phyloP scores from a whole-genome alignment of 2,888 invertebrate genomes.

The Phortica okadai region DNA sequence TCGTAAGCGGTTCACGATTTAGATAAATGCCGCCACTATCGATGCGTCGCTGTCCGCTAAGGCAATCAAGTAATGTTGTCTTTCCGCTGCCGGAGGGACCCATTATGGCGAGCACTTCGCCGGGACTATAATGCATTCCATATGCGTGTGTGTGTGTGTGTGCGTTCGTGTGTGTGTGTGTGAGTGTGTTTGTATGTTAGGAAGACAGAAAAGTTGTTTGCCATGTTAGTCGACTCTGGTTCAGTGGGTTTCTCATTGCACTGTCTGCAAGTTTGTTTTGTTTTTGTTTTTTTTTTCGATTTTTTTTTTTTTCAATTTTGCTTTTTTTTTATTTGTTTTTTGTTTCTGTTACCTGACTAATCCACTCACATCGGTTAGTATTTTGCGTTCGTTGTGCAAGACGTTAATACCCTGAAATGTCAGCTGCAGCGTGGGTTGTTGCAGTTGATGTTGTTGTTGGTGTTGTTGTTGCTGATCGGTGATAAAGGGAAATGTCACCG shows the following conservation, averaged over 20 bases:
- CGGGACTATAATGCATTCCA: constrained; percentile 78
- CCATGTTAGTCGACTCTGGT: constrained; percentile 49
- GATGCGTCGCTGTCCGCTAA: constrained; percentile 83
- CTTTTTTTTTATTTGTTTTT: constrained; percentile 18
- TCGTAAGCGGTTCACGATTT: constrained; percentile 81
- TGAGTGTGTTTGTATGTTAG: constrained; percentile 1
- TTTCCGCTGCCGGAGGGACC: constrained; percentile 89
- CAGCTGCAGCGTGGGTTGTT: constrained; percentile 81
- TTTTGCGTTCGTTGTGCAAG: constrained; percentile 78
- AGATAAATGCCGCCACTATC: constrained; percentile 82
- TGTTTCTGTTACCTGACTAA: constrained; percentile 78
- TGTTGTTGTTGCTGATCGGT: constrained; percentile 75
- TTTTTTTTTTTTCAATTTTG: constrained; percentile 38
- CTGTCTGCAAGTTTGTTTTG: not conserved
- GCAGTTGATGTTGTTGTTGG: constrained; percentile 79
- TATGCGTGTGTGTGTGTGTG: not conserved
- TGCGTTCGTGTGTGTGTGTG: not conserved
- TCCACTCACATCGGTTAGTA: constrained; percentile 85
- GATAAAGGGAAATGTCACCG: constrained; percentile 80
- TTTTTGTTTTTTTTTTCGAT: constrained; percentile 38
- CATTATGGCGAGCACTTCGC: constrained; percentile 88
- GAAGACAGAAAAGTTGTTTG: constrained; percentile 25
- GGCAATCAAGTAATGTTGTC: constrained; percentile 85
- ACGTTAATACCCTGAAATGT: constrained; percentile 82
- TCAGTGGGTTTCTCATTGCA: constrained; percentile 46